Conservation (phyloP, 2,888 invertebrate genomes). For the Phalera bucephala region DNA sequence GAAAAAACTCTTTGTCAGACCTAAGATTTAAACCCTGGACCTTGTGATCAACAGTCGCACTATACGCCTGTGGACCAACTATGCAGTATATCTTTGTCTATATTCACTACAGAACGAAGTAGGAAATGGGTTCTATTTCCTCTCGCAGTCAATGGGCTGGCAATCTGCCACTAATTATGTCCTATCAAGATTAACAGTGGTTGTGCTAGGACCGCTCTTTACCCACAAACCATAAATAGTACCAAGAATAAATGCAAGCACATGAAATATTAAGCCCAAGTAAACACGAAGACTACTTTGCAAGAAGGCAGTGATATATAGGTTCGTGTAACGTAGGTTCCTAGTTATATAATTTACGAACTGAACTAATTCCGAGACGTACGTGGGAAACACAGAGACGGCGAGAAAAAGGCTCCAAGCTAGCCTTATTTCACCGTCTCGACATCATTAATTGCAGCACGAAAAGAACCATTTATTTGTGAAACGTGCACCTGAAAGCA, state of each 20-base stretch:
- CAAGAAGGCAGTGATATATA: background rate
- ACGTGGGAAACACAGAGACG: conserved; percentile 24
- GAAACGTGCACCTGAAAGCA: conserved; percentile 39
- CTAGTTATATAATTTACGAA: conserved; percentile 18
- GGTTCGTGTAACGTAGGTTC: background rate
- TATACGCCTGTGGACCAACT: no score
- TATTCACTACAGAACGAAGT: no score
- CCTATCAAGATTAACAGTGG: conserved; percentile 1
- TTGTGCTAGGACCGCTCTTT: background rate
- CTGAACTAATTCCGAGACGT: conserved; percentile 28
- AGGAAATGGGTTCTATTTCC: background rate
- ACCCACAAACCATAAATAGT: background rate
- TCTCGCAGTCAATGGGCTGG: background rate
- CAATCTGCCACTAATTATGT: conserved; percentile 3
- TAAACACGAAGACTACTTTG: background rate
- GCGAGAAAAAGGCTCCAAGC: conserved; percentile 30
- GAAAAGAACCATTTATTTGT: conserved; percentile 42
- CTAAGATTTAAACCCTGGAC: no score
- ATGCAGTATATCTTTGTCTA: no score
- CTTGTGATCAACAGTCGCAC: no score
- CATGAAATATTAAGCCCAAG: background rate
- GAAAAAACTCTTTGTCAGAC: no score
- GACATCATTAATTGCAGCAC: conserved; percentile 45
- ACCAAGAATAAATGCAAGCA: background rate
- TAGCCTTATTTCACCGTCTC: conserved; percentile 37